These are phyloP conservation scores for Zelostemma sp. DNA, from an alignment of 1,140 invertebrate species.

Conservation along the genomic window DNA sequence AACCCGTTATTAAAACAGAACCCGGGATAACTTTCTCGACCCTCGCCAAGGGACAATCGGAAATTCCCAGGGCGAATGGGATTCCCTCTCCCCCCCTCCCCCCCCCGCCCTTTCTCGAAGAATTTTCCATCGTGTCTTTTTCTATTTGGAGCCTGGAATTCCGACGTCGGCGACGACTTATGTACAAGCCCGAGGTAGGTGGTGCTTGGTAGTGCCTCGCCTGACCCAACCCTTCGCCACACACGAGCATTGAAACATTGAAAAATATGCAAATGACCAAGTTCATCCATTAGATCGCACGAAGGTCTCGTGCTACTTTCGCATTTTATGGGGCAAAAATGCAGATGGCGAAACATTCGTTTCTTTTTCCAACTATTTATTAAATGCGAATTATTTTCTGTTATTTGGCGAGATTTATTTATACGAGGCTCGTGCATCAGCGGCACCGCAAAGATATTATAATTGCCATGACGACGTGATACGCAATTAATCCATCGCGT, in stretches of 20 bases:
- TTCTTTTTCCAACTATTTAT: too few relatives aligned
- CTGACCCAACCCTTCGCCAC: conserved; percentile 45
- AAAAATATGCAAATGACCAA: conserved; percentile 62
- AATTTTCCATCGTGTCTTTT: conserved; percentile 9
- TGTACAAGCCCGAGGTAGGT: conserved; percentile 43
- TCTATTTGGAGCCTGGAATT: conserved; percentile 24
- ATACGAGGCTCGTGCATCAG: conserved; percentile 9
- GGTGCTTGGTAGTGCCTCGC: conserved; percentile 61
- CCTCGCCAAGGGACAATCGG: not conserved
- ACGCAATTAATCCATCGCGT: conserved; percentile 59
- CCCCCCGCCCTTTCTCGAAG: conserved; percentile 5
- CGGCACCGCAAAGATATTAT: conserved; percentile 51
- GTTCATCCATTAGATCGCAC: conserved; percentile 56
- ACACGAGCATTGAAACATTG: too few relatives aligned
- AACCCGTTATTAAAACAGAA: not conserved
- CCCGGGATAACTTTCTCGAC: not conserved
- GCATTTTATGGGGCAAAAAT: not conserved
- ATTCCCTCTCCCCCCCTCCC: not conserved
- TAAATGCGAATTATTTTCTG: conserved; percentile 10
- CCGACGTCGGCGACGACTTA: conserved; percentile 31
- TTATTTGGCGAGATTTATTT: conserved; percentile 14
- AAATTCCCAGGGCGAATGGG: conserved; percentile 12
- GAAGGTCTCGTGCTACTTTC: conserved; percentile 37
- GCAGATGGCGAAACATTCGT: too few relatives aligned
- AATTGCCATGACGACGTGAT: conserved; percentile 56